Base-by-base conservation (phyloP, 2,797 vertebrate genomes). In the Apogon hyalosoma region DNA sequence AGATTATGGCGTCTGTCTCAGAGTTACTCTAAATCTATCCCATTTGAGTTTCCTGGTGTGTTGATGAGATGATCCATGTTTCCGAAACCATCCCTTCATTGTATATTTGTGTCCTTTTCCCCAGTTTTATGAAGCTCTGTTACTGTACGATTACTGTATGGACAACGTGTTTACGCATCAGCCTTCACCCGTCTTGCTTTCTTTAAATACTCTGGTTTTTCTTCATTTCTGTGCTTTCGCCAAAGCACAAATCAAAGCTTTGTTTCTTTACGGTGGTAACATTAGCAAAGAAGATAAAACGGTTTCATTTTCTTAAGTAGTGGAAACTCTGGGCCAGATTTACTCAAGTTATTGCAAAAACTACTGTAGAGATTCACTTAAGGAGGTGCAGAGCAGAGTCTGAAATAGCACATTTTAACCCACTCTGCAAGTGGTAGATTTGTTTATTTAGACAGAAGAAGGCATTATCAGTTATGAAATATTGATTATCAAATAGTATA, bases 51-150 rank as follows among this genome's bases (percentile, higher is more conserved):
- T 14, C 15, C 19, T 4, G 19, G 41, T 11, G 19, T 15, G 15
- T 31, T 28, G 28, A 28, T 40, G 43, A 38, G 57, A 40, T 74
- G 19, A 77, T 40, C 72, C 78, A 71, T 81, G 82, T 83, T 79
- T 86, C 61, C 6, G 48, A 55, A 70, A 59, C 18, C 43, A 39
- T 75, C 57, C 80, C 70, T 28, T 5, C n/a, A 6, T 82, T 55
- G 62, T 81, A 67, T 84, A 53, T 75, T 73, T 80, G 62, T 87
- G 80, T 88, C 51, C 59, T 76, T 67, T 42, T 67, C 47, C 69
- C 84, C 89, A 91, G 87, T 88, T 88, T 79, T 82, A 87, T 85
- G 83, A 87, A 89, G 84, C 83, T 90, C 76, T 78, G 73, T 88
- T 84, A 70, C 66, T 84, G 75, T 91, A 86, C 55, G 14, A 62